A percentile compares a stretch with the other conserved stretches of the same genome.
These are phyloP conservation scores for Syncerus caffer DNA, from an alignment of 2,797 vertebrate species.

Conservation along the genomic window DNA sequence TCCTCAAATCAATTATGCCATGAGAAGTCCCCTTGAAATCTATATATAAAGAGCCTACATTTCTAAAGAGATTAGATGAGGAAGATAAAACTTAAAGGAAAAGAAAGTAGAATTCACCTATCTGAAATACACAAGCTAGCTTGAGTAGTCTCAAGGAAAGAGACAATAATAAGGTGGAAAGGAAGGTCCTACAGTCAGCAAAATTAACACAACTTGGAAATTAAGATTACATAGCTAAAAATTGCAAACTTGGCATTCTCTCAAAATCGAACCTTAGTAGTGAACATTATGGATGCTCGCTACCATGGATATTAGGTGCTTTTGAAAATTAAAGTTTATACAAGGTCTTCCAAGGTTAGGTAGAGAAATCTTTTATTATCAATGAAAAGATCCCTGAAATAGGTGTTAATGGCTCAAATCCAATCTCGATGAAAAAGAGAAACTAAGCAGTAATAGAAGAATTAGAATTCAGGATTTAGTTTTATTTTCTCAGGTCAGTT, in stretches of 20 bases:
- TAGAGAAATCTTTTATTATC: neutral
- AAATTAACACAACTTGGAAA: slow-evolving; percentile 2
- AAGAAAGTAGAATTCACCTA: neutral
- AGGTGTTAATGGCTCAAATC: neutral
- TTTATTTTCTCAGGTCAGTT: neutral
- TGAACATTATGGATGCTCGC: neutral
- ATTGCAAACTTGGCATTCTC: neutral
- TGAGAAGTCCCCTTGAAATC: neutral
- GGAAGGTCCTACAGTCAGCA: neutral
- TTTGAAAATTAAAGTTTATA: neutral
- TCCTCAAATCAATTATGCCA: neutral
- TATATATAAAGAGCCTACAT: neutral
- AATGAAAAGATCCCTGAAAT: slow-evolving; percentile 24
- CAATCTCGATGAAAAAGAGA: neutral
- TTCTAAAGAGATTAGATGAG: neutral
- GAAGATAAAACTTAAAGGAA: neutral
- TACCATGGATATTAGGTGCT: neutral
- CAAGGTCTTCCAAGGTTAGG: neutral
- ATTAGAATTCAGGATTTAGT: neutral
- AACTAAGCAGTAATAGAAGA: slow-evolving; percentile 30
- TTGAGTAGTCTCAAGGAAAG: neutral
- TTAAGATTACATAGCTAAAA: neutral
- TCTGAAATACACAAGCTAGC: neutral
- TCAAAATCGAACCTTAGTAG: neutral
- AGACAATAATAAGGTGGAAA: neutral